Evolutionary conservation across 2,113 vertebrate species (phyloP).

Genomic region (Hoplias malabaricus): DNA sequence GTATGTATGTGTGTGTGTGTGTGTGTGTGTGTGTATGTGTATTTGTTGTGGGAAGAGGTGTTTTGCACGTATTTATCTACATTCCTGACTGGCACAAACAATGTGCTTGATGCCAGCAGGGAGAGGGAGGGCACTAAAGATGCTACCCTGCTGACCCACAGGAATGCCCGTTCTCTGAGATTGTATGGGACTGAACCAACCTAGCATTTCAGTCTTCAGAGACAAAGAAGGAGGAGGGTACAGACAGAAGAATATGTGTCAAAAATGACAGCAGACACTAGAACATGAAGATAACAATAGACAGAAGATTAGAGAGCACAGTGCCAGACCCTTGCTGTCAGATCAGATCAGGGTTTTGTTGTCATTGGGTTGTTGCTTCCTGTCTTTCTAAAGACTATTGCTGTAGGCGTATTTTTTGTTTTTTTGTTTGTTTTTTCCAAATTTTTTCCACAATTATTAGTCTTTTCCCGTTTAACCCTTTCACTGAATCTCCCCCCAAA

Average conservation of each 20-base stretch:
- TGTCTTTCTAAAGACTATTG: no score
- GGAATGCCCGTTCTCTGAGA: slow-evolving; percentile 9
- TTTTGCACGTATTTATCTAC: slow-evolving; percentile 57
- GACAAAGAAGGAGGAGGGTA: not conserved
- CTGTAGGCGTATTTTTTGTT: no score
- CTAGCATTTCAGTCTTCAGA: not conserved
- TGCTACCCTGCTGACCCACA: slow-evolving; percentile 28
- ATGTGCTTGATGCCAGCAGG: slow-evolving; percentile 30
- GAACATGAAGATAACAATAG: slow-evolving; percentile 7
- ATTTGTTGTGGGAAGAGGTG: slow-evolving; percentile 12
- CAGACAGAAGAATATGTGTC: not conserved
- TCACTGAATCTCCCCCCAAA: no score
- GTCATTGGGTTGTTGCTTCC: no score
- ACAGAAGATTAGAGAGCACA: not conserved
- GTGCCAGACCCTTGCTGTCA: no score
- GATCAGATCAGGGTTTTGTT: no score
- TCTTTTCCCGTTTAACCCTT: no score
- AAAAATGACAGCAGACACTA: not conserved
- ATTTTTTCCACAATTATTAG: no score
- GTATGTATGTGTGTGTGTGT: not conserved
- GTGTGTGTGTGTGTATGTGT: not conserved
- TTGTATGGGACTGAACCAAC: not conserved
- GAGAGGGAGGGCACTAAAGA: not conserved
- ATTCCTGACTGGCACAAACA: slow-evolving; percentile 57
- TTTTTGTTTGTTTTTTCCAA: no score